Base-by-base conservation (phyloP, 2,888 invertebrate genomes). In the Nysson spinosus region DNA sequence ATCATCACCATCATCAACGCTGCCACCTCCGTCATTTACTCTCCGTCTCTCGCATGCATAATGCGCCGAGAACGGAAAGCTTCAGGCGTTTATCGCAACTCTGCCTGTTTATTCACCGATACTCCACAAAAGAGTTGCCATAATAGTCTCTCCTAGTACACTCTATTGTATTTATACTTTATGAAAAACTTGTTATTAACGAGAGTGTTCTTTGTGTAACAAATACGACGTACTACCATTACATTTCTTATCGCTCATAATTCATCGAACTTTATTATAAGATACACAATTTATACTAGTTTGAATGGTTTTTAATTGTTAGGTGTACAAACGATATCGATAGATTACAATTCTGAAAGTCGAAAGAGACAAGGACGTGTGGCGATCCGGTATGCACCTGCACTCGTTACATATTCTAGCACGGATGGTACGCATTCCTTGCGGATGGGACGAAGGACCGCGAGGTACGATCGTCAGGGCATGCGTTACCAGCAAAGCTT, bases 1-100 rank as follows among this genome's bases (percentile, higher is more conserved):
- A 74, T 74, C 73, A 71, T 64, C 64, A 69, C 73, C 68, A 69
- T 73, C 73, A 73, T 72, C 73, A 73, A 68, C 73, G 70, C 64
- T 72, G 72, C 66, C 67, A 70, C 72, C 73, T 72, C 64, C 73
- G 72, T 73, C 73, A 72, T 73, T 73, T 73, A 64, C 67, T 57
- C 63, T 64, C 40, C 57, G 52, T 52, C 64, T 52, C 50, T 55
- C 64, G 70, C 43, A 68, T 71, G 72, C 72, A 72, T 65, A 72
- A 69, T 72, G 60, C 44, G 58, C 51, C 58, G 52, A 42, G 55
- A 46, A 61, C 57, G 47, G 40, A 56, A 37, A 44, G 72, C 72
- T 66, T 6, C 72, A 50, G 72, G 72, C 72, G 72, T 60, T 72
- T 72, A 66, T 72, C 72, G 65, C 65, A 69, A 72, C 46, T 67